Conservation (phyloP, 2,888 invertebrate genomes). For the Aphelenchoides bicaudatus region DNA sequence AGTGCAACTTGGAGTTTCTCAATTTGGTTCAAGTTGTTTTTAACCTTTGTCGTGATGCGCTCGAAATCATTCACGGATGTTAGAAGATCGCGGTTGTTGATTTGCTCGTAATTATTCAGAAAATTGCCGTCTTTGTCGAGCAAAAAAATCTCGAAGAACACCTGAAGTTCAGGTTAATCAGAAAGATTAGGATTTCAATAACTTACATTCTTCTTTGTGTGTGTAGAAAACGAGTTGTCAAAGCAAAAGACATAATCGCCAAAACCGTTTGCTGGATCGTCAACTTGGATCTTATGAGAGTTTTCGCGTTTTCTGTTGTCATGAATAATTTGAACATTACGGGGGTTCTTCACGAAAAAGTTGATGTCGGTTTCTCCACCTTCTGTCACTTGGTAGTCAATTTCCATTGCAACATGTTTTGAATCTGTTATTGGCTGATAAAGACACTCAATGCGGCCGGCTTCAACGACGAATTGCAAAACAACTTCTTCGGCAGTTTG, state of each 20-base stretch:
- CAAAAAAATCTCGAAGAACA: slow-evolving; percentile 44
- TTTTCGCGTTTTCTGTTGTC: slow-evolving; percentile 59
- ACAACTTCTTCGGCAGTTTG: slow-evolving; percentile 34
- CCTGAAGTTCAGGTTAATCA: slow-evolving; percentile 10
- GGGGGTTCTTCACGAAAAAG: slow-evolving; percentile 69
- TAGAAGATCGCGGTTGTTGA: slow-evolving; percentile 14
- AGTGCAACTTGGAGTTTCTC: slow-evolving; percentile 62
- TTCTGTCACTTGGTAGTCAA: slow-evolving; percentile 76
- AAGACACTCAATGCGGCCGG: slow-evolving; percentile 38
- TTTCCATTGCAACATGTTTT: slow-evolving; percentile 34
- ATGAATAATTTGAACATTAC: slow-evolving; percentile 34
- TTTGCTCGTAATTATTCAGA: slow-evolving; percentile 27
- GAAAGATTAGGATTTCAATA: slow-evolving; percentile 16
- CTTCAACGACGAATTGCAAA: slow-evolving; percentile 32
- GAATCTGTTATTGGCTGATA: slow-evolving; percentile 35
- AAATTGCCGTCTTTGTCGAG: slow-evolving; percentile 42
- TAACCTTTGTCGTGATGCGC: slow-evolving; percentile 47
- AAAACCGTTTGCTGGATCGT: slow-evolving; percentile 52
- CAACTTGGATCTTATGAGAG: slow-evolving; percentile 38
- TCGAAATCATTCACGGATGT: slow-evolving; percentile 26
- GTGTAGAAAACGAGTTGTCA: slow-evolving; percentile 77
- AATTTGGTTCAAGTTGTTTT: slow-evolving; percentile 67
- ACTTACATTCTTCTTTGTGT: slow-evolving; percentile 71
- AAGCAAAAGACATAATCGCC: slow-evolving; percentile 81
- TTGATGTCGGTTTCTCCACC: slow-evolving; percentile 78